Evolutionary conservation across 1,140 invertebrate genomes (phyloP).

Genomic region (Copidosoma floridanum): DNA sequence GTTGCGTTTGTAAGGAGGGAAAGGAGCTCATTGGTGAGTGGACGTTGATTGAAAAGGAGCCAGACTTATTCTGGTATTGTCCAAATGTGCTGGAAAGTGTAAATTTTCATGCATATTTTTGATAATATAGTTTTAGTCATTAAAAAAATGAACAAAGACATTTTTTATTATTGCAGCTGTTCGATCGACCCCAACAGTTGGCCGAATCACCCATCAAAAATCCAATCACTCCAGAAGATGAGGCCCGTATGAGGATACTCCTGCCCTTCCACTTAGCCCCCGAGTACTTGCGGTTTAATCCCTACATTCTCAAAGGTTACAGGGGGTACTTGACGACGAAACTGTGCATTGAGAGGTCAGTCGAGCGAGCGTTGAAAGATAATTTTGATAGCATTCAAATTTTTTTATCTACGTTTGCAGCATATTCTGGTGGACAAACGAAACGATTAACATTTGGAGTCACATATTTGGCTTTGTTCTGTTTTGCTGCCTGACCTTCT

Average conservation of each 20-base stretch:
- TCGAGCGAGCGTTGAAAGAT: background rate
- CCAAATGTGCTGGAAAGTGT: too few relatives aligned
- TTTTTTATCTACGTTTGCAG: slow-evolving; percentile 53
- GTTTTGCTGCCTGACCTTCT: slow-evolving; percentile 79
- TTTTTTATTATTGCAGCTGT: slow-evolving; percentile 18
- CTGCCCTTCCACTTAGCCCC: slow-evolving; percentile 69
- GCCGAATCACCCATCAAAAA: slow-evolving; percentile 41
- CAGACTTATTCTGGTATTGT: too few relatives aligned
- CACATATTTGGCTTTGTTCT: slow-evolving; percentile 90
- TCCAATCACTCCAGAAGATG: slow-evolving; percentile 44
- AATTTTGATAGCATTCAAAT: slow-evolving; percentile 16
- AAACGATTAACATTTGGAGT: slow-evolving; percentile 97
- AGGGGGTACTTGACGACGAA: slow-evolving; percentile 76
- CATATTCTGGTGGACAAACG: slow-evolving; percentile 95
- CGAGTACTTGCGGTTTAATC: slow-evolving; percentile 78
- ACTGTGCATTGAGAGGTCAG: slow-evolving; percentile 83
- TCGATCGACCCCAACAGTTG: slow-evolving; percentile 33
- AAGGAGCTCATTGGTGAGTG: too few relatives aligned
- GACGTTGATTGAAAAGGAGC: too few relatives aligned
- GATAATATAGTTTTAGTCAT: background rate
- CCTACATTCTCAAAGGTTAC: slow-evolving; percentile 69
- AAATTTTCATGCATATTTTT: too few relatives aligned
- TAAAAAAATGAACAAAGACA: background rate
- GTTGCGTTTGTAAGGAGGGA: too few relatives aligned
- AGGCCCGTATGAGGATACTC: slow-evolving; percentile 52